Conservation (phyloP, 2,113 vertebrate species). For the Egretta garzetta region DNA sequence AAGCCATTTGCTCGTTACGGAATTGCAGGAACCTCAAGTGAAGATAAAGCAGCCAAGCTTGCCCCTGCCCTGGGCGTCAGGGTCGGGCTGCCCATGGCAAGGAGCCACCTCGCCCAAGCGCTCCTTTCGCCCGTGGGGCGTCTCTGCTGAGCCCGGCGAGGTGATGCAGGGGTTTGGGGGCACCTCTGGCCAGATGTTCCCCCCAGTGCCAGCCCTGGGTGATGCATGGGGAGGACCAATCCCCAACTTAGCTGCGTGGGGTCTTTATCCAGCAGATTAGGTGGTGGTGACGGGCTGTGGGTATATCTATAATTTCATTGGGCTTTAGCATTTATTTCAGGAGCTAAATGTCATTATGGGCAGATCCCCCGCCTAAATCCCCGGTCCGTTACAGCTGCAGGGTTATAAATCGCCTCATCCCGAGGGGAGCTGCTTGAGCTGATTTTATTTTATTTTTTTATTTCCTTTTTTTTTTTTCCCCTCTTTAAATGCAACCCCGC, state of each 20-base stretch:
- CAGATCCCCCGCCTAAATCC: conserved; percentile 45
- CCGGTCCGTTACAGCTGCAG: neutral
- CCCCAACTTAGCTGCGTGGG: neutral
- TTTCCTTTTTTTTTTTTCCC: no score
- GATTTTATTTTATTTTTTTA: neutral
- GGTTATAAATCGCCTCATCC: conserved; percentile 33
- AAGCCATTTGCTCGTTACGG: conserved; percentile 49
- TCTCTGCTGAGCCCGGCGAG: neutral
- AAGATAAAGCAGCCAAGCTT: neutral
- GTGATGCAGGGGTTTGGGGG: fast-evolving
- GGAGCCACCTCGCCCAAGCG: fast-evolving
- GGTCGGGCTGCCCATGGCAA: neutral
- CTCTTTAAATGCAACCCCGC: neutral
- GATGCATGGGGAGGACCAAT: neutral
- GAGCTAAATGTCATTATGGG: conserved; percentile 44
- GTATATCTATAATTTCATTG: conserved; percentile 2
- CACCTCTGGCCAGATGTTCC: neutral
- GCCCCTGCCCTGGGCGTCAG: fast-evolving
- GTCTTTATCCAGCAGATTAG: conserved; percentile 8
- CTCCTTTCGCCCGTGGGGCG: fast-evolving
- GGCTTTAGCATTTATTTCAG: conserved; percentile 32
- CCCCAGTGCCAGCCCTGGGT: fast-evolving
- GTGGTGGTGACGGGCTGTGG: neutral
- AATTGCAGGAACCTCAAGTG: neutral
- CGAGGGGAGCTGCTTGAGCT: neutral